Evolutionary conservation across 2,888 invertebrate species (phyloP), one percentile per base, ranked within the genome.

Genomic region (Synanthedon formicaeformis): DNA sequence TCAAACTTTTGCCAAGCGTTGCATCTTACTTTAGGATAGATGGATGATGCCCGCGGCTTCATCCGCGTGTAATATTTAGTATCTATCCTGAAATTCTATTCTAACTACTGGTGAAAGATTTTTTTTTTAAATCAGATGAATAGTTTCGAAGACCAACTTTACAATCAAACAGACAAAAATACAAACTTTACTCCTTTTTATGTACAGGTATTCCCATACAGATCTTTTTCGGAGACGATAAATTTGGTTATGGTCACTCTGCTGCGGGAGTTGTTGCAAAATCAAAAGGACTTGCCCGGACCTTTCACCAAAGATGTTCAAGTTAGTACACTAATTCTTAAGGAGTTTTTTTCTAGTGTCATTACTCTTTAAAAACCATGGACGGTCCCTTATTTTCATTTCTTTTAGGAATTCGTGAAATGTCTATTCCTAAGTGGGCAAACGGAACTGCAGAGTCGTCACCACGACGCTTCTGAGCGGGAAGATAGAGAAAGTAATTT

Each of bases 281-380:
- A 95, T 71, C 96, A 97, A 71, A 93, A 93, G 75, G 97, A 96
- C 78, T 83, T 98, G 55, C 96, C 97, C 0, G 90, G 91, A 4
- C 94, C 95, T 0, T 98, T 98, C 69, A 97, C 96, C 3, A 94
- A 94, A 73, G 97, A 98, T 73, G 96, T 99, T 3, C 96, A 88
- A 78, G 88, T 87, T 66, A 67, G 57, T 58, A 52, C 18, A 14
- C 14, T 23, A 27, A 34, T 34, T 34, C 10, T 34, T 6, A 34
- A 34, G 34, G 34, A 34, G 34, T 34, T 34, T 34, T 27, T 10
- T 6, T 10, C 34, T 34, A 8, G 27, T 27, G 2, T 18, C 3
- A 2, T 23, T 34, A 10, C 2, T 34, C 27, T 34, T 34, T 8
- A 34, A 34, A 34, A 34, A 34, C 8, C 8, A 34, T 6, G 23